Evolutionary conservation across 2,888 invertebrate genomes (phyloP).

Genomic region (Gortyna flavago): DNA sequence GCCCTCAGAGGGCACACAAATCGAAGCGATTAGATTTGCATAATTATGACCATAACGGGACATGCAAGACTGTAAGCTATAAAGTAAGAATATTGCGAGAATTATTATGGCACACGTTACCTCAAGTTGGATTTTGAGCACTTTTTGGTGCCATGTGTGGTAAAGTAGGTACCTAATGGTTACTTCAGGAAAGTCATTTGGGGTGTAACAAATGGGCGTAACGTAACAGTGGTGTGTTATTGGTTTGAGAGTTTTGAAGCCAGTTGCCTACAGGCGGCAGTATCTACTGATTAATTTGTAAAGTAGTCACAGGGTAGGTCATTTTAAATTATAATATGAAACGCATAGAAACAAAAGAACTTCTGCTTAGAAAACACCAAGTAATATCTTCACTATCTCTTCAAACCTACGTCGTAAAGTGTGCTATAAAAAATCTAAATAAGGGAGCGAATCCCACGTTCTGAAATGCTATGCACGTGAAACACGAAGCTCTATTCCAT

Average conservation of each 20-base stretch:
- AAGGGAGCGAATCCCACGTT: conserved; percentile 8
- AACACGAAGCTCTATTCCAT: conserved; percentile 43
- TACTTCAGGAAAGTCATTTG: conserved; percentile 2
- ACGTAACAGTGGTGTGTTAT: not conserved
- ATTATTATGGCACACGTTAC: not conserved
- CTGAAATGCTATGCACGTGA: conserved; percentile 32
- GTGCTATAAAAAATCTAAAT: conserved; percentile 24
- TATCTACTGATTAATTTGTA: not conserved
- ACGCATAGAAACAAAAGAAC: not conserved
- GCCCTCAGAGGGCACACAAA: conserved; percentile 43
- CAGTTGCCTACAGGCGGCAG: not conserved
- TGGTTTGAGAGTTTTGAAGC: not conserved
- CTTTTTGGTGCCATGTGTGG: conserved; percentile 11
- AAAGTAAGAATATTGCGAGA: not conserved
- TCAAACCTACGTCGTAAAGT: not conserved
- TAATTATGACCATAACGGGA: conserved; percentile 52
- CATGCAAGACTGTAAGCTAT: conserved; percentile 41
- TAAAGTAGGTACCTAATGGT: not conserved
- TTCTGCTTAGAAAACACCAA: not conserved
- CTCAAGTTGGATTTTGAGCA: conserved; percentile 7
- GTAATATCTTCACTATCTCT: not conserved
- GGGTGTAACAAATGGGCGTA: not conserved
- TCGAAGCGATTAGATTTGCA: conserved; percentile 60
- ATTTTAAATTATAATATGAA: not conserved
- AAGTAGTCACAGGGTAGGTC: not conserved